Base-by-base conservation (phyloP, 2,888 invertebrate genomes). In the Lithophane socia region DNA sequence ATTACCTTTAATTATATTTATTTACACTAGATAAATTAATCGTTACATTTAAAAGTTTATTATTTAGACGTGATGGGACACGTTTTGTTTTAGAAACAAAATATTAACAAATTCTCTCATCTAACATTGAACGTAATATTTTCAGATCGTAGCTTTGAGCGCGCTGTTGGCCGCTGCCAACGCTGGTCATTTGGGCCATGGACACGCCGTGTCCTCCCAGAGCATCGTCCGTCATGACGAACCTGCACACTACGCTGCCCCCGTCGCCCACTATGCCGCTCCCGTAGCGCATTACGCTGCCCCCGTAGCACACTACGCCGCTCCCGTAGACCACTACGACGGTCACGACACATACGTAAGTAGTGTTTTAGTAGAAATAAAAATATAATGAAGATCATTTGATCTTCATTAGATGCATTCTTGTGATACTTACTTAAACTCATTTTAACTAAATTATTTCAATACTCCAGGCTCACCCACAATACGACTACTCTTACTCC, bases 401-500 rank as follows among this genome's bases (percentile, higher is more conserved):
- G n/a, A n/a, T n/a, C n/a, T n/a, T n/a, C n/a, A n/a, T n/a, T n/a
- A n/a, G 9, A 44, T 9, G 44, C 9, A 44, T 16, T 49, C 16
- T 49, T 49, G 47, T 47, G 47, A 47, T 12, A 47, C 47, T 13
- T 47, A 47, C 3, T 47, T 13, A 13, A 47, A 3, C 47, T 47
- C 13, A 47, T 47, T 47, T 47, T 13, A 47, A 13, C 49, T 49
- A 49, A 49, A 16, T 49, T 49, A 16, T 49, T 49, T 49, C 16
- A 16, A 49, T 49, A 49, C 49, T 49, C 44, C 44, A 44, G 56
- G 56, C 56, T 56, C 56, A 56, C 87, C 95, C 95, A 70, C 94
- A 94, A 91, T 95, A 95, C 90, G 94, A 95, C 91, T 97, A 93
- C 90, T 93, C 94, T 12, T 97, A 97, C 93, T 97, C 97, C 83